Percentiles rank a stretch among this genome's conserved stretches.
phyloP scores from a whole-genome alignment of 2,888 invertebrate species.

The Ferrisia virgata region DNA sequence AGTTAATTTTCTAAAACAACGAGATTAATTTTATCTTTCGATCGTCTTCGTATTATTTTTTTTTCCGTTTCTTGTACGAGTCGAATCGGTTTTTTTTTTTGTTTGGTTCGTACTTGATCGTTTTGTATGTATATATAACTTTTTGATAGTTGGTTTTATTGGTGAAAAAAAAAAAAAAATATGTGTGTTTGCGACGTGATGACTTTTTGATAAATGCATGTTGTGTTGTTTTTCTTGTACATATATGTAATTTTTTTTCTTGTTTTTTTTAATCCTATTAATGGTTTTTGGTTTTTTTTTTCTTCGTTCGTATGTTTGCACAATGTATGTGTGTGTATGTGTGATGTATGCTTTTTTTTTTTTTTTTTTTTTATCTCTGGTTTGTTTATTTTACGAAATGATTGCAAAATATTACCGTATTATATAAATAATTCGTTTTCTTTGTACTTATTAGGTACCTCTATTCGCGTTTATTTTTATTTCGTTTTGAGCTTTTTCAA shows the following conservation, averaged over 20 bases:
- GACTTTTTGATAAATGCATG: conserved; percentile 2
- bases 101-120: not conserved
- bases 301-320: not conserved
- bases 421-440: not conserved
- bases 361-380: not conserved
- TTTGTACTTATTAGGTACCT: not conserved
- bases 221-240: not conserved
- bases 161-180: not conserved
- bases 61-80: not conserved
- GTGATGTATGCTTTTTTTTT: not conserved
- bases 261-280: not conserved
- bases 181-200: not conserved
- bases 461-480: not conserved
- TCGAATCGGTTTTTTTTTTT: not conserved
- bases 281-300: conserved; percentile 5
- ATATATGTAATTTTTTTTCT: too few species aligned
- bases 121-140: not conserved
- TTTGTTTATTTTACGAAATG: not conserved
- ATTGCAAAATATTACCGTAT: not conserved
- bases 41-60: not conserved
- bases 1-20: not conserved
- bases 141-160: not conserved
- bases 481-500: not conserved
- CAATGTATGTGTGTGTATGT: not conserved
- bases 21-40: not conserved